Percentiles rank a stretch among this genome's conserved stretches.
Conservation (phyloP, 2,888 invertebrate genomes). For the Pammene fasciana region DNA sequence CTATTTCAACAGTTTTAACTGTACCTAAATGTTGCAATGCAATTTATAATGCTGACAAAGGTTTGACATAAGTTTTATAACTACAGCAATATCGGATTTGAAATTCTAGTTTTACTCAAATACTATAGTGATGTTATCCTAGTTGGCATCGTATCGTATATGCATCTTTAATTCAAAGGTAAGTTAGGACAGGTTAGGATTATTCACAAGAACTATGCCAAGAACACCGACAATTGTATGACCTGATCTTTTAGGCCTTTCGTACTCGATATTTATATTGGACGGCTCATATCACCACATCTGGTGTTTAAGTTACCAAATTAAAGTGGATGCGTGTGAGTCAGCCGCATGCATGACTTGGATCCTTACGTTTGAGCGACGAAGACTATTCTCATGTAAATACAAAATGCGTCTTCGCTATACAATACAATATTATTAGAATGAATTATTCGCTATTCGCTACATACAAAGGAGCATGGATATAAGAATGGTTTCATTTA, state of each 20-base stretch:
- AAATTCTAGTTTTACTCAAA: too few relatives aligned
- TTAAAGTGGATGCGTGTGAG: conserved; percentile 11
- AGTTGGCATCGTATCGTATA: too few relatives aligned
- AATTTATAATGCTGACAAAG: background rate
- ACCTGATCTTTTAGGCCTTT: background rate
- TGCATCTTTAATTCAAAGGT: too few relatives aligned
- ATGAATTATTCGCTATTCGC: too few relatives aligned
- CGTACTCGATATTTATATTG: background rate
- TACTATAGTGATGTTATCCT: too few relatives aligned
- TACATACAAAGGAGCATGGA: too few relatives aligned
- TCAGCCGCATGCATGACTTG: conserved; percentile 7
- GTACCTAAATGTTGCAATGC: background rate
- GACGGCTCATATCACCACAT: conserved; percentile 6
- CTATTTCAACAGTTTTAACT: conserved; percentile 25
- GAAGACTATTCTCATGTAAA: conserved; percentile 30
- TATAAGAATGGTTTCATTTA: too few relatives aligned
- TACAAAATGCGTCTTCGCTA: conserved; percentile 21
- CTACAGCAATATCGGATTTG: too few relatives aligned
- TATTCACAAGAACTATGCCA: too few relatives aligned
- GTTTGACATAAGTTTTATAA: too few relatives aligned
- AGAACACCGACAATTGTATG: too few relatives aligned
- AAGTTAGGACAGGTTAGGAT: too few relatives aligned
- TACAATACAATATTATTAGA: conserved; percentile 2
- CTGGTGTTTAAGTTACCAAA: conserved; percentile 11
- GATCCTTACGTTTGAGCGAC: conserved; percentile 1